These are phyloP conservation scores for Pelecanoides urinatrix DNA, from an alignment of 2,113 vertebrate species.

Conservation along the genomic window DNA sequence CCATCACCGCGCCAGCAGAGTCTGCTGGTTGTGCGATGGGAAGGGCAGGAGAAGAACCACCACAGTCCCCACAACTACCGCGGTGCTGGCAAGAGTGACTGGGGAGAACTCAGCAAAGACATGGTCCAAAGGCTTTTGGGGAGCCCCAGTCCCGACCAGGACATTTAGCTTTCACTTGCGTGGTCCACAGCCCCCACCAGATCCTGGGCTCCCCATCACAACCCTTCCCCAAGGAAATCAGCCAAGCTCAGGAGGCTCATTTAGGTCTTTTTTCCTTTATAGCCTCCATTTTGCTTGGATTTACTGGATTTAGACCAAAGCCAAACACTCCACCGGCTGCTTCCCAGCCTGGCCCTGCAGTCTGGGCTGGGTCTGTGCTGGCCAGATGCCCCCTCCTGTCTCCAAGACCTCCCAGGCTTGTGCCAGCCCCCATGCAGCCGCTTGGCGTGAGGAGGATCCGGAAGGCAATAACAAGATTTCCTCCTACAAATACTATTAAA, in stretches of 20 bases:
- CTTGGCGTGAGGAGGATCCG: neutral
- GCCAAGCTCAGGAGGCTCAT: neutral
- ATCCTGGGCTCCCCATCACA: neutral
- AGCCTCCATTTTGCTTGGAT: neutral
- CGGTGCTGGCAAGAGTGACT: neutral
- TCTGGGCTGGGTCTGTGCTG: fast-evolving
- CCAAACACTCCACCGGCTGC: neutral
- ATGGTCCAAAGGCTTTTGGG: neutral
- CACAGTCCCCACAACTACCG: fast-evolving
- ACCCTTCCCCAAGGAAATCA: neutral
- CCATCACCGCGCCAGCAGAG: fast-evolving
- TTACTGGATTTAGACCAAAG: neutral
- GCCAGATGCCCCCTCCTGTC: neutral
- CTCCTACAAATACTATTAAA: constrained; percentile 47
- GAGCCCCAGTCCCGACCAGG: neutral
- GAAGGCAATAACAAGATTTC: constrained; percentile 41
- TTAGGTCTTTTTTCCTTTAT: neutral
- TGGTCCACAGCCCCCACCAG: neutral
- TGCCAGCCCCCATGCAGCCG: neutral
- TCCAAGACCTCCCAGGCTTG: neutral
- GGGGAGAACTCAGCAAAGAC: neutral
- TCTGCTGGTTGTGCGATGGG: fast-evolving
- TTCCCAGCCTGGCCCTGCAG: neutral
- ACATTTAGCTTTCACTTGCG: neutral
- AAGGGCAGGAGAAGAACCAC: neutral